Conservation (phyloP, 2,113 vertebrate genomes). For the Scopus umbretta region DNA sequence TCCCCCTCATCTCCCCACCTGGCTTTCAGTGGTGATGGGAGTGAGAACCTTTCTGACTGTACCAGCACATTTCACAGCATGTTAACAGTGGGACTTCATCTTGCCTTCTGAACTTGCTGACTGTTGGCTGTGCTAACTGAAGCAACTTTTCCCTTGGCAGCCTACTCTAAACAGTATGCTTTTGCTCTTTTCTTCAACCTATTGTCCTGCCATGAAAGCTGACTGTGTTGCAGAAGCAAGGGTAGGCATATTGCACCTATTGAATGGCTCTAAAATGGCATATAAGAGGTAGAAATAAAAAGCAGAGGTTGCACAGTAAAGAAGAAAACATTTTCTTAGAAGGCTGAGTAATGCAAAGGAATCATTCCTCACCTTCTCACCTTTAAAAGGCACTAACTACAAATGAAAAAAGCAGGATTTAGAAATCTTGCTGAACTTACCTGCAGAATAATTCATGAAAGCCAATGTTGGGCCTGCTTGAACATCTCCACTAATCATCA, state of each 20-base stretch:
- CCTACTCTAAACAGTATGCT: neutral
- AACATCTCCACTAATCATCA: neutral
- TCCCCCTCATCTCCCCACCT: fast-evolving
- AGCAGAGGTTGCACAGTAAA: neutral
- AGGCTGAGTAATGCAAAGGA: neutral
- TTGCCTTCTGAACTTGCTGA: neutral
- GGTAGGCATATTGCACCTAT: neutral
- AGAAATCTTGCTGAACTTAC: neutral
- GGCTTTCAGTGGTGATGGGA: neutral
- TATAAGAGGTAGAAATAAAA: neutral
- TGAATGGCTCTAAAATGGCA: neutral
- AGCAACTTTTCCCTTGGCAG: neutral
- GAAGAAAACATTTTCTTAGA: neutral
- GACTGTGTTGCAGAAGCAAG: neutral
- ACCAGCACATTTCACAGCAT: neutral
- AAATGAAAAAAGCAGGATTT: neutral
- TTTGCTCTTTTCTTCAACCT: neutral
- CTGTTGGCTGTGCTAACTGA: neutral
- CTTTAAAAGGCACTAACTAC: neutral
- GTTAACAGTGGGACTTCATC: neutral
- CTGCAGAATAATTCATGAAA: neutral
- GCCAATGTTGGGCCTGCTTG: neutral
- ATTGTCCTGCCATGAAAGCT: neutral
- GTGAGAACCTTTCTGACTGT: neutral
- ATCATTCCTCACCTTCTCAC: neutral